Evolutionary conservation across 2,888 invertebrate species (phyloP).

Genomic region (Junonia oenone): DNA sequence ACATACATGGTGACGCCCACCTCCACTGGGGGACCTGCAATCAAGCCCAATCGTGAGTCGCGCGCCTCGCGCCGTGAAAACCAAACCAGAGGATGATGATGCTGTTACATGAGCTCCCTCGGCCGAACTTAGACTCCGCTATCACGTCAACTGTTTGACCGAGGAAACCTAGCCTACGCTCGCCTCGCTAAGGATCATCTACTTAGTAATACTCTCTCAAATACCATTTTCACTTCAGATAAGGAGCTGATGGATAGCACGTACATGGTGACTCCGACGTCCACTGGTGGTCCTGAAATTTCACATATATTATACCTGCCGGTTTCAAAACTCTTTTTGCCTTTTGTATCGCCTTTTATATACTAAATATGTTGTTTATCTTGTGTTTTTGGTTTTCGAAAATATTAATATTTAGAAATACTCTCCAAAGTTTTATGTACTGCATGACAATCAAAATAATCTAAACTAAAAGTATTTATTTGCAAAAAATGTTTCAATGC

Average conservation of each 20-base stretch:
- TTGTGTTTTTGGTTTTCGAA: neutral
- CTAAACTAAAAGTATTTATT: too few relatives aligned
- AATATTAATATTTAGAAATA: neutral
- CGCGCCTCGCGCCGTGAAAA: slow-evolving; percentile 52
- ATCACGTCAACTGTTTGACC: slow-evolving; percentile 41
- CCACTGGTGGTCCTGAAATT: slow-evolving; percentile 86
- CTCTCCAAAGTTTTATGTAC: too few relatives aligned
- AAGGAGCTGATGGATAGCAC: slow-evolving; percentile 90
- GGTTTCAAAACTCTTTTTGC: slow-evolving; percentile 24
- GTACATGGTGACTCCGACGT: slow-evolving; percentile 90
- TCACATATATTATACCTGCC: slow-evolving; percentile 47
- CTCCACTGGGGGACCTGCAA: slow-evolving; percentile 97
- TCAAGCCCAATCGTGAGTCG: slow-evolving; percentile 76
- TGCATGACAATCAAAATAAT: too few relatives aligned
- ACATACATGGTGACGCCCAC: slow-evolving; percentile 99
- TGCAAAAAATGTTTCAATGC: too few relatives aligned
- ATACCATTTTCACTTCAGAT: slow-evolving; percentile 91
- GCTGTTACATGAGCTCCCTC: slow-evolving; percentile 89
- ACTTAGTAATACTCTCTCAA: slow-evolving; percentile 52
- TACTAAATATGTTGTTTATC: neutral
- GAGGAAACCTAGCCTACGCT: slow-evolving; percentile 45
- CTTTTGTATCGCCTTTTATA: neutral
- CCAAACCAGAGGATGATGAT: slow-evolving; percentile 54
- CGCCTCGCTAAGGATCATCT: slow-evolving; percentile 46
- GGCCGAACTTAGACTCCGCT: slow-evolving; percentile 47